Conservation (phyloP, 2,797 vertebrate species). For the Chromobotia macracanthus region DNA sequence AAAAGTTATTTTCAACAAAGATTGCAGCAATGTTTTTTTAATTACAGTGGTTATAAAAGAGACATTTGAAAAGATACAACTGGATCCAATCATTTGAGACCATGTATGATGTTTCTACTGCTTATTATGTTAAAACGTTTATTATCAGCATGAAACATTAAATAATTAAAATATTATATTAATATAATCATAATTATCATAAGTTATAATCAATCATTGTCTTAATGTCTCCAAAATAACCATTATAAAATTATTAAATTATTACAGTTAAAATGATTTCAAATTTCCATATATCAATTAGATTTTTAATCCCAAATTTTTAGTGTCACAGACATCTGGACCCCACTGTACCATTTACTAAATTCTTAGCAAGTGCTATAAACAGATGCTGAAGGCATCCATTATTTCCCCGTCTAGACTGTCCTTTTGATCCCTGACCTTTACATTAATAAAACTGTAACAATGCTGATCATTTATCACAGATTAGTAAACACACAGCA, state of each 20-base stretch:
- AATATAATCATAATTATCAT: too few species aligned
- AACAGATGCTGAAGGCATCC: background rate
- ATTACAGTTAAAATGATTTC: too few species aligned
- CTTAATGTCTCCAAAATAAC: too few species aligned
- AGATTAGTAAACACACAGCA: background rate
- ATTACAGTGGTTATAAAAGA: constrained; percentile 5
- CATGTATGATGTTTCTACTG: too few species aligned
- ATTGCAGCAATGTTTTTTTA: background rate
- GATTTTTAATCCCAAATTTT: too few species aligned
- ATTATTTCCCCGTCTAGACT: background rate
- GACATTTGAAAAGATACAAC: background rate
- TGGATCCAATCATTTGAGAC: background rate
- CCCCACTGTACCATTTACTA: background rate
- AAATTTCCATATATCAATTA: too few species aligned
- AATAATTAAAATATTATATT: background rate
- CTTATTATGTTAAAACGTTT: too few species aligned
- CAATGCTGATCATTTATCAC: background rate
- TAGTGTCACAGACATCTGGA: too few species aligned
- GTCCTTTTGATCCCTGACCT: background rate
- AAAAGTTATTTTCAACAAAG: constrained; percentile 1
- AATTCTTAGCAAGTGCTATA: background rate
- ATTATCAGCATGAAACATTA: background rate
- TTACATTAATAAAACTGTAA: background rate
- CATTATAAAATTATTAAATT: too few species aligned
- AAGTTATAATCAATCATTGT: too few species aligned